phyloP scores from a whole-genome alignment of 2,797 vertebrate species.

The Amniataba percoides region DNA sequence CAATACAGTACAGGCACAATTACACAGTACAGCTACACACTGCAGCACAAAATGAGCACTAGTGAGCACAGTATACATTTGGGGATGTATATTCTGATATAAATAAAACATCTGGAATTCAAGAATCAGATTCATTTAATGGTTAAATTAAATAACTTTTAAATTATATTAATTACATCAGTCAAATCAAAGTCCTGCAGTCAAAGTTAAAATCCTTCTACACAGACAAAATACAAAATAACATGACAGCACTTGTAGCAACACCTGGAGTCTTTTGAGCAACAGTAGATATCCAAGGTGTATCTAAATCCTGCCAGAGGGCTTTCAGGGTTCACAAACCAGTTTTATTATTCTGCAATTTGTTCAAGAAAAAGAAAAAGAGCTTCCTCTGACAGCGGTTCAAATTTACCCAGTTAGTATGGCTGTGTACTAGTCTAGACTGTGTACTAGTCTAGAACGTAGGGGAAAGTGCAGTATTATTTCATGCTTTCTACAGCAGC shows the following conservation, averaged over 20 bases:
- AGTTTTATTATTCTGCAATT: not conserved
- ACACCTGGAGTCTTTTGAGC: not conserved
- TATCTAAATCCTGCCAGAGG: not conserved
- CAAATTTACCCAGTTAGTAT: not conserved
- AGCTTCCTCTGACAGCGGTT: conserved; percentile 1
- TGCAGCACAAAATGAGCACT: not conserved
- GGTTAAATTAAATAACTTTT: too few species aligned
- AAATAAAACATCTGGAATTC: not conserved
- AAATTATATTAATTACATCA: too few species aligned
- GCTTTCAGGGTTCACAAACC: not conserved
- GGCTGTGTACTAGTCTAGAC: conserved; percentile 6
- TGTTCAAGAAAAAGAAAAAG: not conserved
- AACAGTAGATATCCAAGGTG: not conserved
- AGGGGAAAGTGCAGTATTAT: conserved; percentile 18
- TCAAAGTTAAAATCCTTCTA: too few species aligned
- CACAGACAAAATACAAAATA: not conserved
- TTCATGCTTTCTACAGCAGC: conserved; percentile 58
- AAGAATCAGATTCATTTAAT: not conserved
- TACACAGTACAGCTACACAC: not conserved
- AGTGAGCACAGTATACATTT: not conserved
- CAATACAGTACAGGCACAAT: not conserved
- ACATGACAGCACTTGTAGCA: not conserved
- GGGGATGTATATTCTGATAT: not conserved
- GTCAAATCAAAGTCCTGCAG: too few species aligned
- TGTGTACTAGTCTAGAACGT: not conserved